These are phyloP conservation scores for Caretta caretta DNA, from an alignment of 2,113 vertebrate species.

Conservation along the genomic window DNA sequence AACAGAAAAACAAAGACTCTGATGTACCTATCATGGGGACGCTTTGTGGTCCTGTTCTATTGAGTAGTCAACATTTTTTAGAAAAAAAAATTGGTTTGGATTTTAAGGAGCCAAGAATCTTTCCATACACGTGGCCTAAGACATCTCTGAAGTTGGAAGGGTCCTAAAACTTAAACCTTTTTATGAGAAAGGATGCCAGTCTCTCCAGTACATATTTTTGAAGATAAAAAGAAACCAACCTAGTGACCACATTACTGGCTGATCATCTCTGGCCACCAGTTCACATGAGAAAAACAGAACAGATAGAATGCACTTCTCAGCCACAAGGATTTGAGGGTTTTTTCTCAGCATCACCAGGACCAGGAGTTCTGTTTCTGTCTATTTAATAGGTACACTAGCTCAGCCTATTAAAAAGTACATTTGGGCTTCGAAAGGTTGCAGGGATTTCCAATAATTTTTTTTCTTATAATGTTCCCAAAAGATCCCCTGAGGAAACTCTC, in stretches of 20 bases:
- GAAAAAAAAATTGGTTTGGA: background rate
- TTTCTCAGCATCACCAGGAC: background rate
- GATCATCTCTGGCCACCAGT: background rate
- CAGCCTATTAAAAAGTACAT: too few species aligned
- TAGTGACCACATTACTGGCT: background rate
- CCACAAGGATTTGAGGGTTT: background rate
- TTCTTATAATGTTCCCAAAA: background rate
- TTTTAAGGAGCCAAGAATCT: background rate
- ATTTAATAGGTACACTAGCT: too few species aligned
- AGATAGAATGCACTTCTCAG: too few species aligned
- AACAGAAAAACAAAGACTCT: rapidly evolving
- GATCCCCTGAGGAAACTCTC: background rate
- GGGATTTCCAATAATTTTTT: background rate
- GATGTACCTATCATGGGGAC: background rate
- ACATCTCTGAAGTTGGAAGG: background rate
- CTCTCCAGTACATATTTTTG: background rate
- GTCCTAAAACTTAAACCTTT: background rate
- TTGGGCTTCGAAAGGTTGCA: background rate
- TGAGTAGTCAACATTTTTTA: background rate
- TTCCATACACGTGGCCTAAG: background rate
- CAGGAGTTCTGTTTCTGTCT: background rate
- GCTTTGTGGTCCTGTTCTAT: background rate
- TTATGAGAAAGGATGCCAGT: background rate
- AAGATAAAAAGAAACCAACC: background rate
- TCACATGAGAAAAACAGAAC: too few species aligned